phyloP scores from a whole-genome alignment of 2,113 vertebrate genomes.

The Capricornis sumatraensis region DNA sequence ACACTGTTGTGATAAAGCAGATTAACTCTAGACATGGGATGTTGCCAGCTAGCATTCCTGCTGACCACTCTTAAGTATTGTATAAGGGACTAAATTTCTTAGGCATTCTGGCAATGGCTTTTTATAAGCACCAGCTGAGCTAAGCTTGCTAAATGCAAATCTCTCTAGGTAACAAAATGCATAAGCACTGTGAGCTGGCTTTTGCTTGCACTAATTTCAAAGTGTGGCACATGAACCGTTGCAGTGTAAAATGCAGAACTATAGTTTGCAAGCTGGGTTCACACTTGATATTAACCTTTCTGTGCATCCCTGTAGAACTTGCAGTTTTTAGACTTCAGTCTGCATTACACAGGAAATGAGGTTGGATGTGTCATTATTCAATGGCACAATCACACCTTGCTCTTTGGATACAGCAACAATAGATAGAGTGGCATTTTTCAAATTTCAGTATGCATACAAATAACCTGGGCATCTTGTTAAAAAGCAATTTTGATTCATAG shows the following conservation, averaged over 20 bases:
- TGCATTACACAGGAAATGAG: constrained; percentile 66
- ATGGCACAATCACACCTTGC: constrained; percentile 39
- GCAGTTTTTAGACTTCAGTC: constrained; percentile 42
- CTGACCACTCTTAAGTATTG: constrained; percentile 44
- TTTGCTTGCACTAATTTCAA: constrained; percentile 49
- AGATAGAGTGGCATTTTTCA: background rate
- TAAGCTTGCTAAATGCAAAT: constrained; percentile 65
- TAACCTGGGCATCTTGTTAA: background rate
- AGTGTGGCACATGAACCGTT: background rate
- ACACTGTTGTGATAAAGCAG: background rate
- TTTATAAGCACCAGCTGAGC: constrained; percentile 43
- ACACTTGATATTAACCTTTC: constrained; percentile 56
- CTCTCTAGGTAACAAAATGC: constrained; percentile 44
- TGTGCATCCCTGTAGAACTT: background rate
- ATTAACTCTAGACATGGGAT: constrained; percentile 5
- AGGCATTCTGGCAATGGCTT: constrained; percentile 43
- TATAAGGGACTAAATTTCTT: constrained; percentile 34
- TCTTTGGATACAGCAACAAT: constrained; percentile 7
- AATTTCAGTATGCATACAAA: background rate
- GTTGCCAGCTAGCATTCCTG: constrained; percentile 36
- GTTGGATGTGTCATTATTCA: constrained; percentile 51
- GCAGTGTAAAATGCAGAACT: constrained; percentile 21
- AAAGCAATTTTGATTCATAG: constrained; percentile 12
- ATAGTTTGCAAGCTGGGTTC: background rate
- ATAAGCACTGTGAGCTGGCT: constrained; percentile 3